Evolutionary conservation across 2,797 vertebrate species (phyloP).

Genomic region (Myotis myotis): DNA sequence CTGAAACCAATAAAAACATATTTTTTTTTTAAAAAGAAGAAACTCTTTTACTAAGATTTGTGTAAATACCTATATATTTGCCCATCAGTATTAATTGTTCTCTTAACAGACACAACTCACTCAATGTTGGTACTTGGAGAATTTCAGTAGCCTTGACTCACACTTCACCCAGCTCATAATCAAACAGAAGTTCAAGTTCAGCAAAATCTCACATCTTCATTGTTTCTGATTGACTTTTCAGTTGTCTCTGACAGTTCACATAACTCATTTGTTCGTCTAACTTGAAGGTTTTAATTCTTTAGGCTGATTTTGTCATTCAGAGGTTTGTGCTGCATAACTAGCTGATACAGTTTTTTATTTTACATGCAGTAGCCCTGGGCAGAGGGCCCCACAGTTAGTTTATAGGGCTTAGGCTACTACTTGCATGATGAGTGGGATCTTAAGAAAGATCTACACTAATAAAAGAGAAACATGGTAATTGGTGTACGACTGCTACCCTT

Average conservation of each 20-base stretch:
- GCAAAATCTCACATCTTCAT: neutral
- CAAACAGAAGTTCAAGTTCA: neutral
- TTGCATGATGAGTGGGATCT: neutral
- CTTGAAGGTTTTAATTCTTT: neutral
- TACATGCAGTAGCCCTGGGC: neutral
- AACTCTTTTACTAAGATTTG: neutral
- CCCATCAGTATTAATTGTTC: neutral
- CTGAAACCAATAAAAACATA: too few relatives aligned
- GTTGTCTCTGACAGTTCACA: neutral
- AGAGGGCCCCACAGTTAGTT: neutral
- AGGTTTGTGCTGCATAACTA: neutral
- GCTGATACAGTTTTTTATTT: neutral
- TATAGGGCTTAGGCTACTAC: neutral
- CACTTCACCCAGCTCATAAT: neutral
- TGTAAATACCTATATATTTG: neutral
- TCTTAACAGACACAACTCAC: neutral
- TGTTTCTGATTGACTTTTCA: neutral
- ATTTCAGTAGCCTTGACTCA: neutral
- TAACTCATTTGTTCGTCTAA: neutral
- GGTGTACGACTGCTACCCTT: too few relatives aligned
- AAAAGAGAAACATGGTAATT: too few relatives aligned
- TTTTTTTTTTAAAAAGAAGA: too few relatives aligned
- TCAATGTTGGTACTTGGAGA: neutral
- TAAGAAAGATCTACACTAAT: too few relatives aligned
- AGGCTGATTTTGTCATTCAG: neutral